Percentiles rank a stretch among this genome's conserved stretches.
Evolutionary conservation across 2,113 vertebrate genomes (phyloP).

Genomic region (Nycticebus coucang): DNA sequence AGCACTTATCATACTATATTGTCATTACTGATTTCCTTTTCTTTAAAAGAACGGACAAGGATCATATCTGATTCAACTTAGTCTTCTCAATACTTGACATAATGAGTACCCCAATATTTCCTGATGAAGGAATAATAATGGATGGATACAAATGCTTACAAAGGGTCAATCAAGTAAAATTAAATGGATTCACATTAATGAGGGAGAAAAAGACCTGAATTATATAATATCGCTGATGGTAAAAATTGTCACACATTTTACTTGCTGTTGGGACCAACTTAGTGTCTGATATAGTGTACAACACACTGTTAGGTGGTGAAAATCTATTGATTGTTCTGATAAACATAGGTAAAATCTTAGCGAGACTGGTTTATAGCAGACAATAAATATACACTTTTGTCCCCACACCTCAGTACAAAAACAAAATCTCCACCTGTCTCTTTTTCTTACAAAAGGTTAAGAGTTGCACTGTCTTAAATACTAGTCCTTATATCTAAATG

Average conservation of each 20-base stretch:
- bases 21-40: not conserved
- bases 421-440: not conserved
- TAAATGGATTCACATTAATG: not conserved
- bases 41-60: not conserved
- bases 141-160: not conserved
- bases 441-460: not conserved
- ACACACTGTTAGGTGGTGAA: not conserved
- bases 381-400: not conserved
- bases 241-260: not conserved
- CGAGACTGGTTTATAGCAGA: not conserved
- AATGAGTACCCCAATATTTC: not conserved
- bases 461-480: not conserved
- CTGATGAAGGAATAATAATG: not conserved
- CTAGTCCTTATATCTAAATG: not conserved
- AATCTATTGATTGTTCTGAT: constrained; percentile 9
- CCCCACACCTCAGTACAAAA: not conserved
- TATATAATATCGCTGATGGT: not conserved
- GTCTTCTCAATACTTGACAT: not conserved
- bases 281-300: not conserved
- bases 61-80: not conserved
- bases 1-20: constrained; percentile 9
- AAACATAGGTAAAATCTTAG: constrained; percentile 22
- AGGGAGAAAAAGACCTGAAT: not conserved
- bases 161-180: constrained; percentile 2
- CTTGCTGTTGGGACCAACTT: not conserved